Percentiles rank a stretch among this genome's conserved stretches.
These are phyloP conservation scores for Enteromius argenteus DNA, from an alignment of 2,797 vertebrate species.

Conservation along the genomic window DNA sequence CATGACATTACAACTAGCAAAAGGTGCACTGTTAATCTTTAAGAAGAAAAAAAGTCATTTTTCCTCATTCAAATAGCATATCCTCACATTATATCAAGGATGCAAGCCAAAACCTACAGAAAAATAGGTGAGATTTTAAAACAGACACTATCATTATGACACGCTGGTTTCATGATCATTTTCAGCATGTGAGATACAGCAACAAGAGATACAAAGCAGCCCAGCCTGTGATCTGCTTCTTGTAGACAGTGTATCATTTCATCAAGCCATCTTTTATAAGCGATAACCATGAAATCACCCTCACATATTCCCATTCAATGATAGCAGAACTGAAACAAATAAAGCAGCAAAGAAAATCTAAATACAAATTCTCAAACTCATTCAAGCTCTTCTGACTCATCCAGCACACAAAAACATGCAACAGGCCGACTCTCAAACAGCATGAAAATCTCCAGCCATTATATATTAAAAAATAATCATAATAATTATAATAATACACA, in stretches of 20 bases:
- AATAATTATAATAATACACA: constrained; percentile 17
- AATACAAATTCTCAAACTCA: constrained; percentile 15
- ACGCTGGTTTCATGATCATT: neutral
- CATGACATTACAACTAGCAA: constrained; percentile 17
- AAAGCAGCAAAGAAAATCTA: constrained; percentile 20
- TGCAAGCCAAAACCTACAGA: constrained; percentile 18
- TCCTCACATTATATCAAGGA: neutral
- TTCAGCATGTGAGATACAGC: constrained; percentile 42
- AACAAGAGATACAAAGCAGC: constrained; percentile 33
- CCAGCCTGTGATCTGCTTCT: constrained; percentile 9
- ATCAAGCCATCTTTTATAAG: constrained; percentile 34
- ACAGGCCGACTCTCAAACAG: constrained; percentile 17
- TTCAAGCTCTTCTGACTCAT: constrained; percentile 27
- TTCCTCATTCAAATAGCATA: neutral
- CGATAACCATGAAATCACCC: constrained; percentile 12
- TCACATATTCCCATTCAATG: neutral
- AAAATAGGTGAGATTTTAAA: constrained; percentile 16
- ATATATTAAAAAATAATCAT: constrained; percentile 30
- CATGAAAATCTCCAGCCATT: constrained; percentile 26
- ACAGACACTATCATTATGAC: constrained; percentile 8
- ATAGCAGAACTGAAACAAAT: constrained; percentile 20
- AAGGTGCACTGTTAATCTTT: constrained; percentile 44
- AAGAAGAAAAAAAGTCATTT: constrained; percentile 17
- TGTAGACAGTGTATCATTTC: constrained; percentile 38
- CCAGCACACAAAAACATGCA: constrained; percentile 46